Conservation (phyloP, 2,113 vertebrate genomes). For the Nicator chloris region DNA sequence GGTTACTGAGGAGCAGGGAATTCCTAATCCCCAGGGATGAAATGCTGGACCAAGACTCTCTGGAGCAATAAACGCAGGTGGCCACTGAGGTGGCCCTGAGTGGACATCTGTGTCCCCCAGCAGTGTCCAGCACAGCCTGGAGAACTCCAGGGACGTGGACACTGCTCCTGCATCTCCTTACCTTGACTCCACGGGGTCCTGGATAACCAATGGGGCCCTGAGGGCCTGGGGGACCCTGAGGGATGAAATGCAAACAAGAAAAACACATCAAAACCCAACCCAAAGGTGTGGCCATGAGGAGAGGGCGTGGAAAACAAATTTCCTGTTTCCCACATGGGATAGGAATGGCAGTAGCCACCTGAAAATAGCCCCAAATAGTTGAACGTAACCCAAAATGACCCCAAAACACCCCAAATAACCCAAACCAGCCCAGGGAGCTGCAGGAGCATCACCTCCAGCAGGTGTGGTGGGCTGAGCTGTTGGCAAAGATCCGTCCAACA, state of each 20-base stretch:
- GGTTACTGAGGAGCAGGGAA: background rate
- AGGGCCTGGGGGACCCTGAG: slow-evolving; percentile 89
- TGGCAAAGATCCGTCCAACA: rapidly evolving
- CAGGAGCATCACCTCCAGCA: background rate
- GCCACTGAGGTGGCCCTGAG: background rate
- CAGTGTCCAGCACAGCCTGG: background rate
- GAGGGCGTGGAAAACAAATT: rapidly evolving
- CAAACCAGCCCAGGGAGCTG: background rate
- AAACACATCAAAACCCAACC: background rate
- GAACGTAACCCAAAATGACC: too few species aligned
- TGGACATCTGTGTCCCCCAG: background rate
- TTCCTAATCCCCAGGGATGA: background rate
- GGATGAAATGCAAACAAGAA: background rate
- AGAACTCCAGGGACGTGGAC: rapidly evolving
- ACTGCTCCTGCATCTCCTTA: slow-evolving; percentile 40
- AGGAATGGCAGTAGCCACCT: background rate
- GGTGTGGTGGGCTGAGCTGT: background rate
- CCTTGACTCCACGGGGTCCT: slow-evolving; percentile 94
- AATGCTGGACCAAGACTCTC: rapidly evolving
- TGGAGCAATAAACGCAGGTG: rapidly evolving
- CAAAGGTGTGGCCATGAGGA: background rate
- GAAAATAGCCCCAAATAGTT: background rate
- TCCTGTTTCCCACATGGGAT: rapidly evolving
- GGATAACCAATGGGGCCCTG: slow-evolving; percentile 96
- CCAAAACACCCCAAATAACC: background rate